Evolutionary conservation across 2,888 invertebrate genomes (phyloP), one percentile per base, ranked within the genome.

Genomic region (Lepeophtheirus nordmannii): DNA sequence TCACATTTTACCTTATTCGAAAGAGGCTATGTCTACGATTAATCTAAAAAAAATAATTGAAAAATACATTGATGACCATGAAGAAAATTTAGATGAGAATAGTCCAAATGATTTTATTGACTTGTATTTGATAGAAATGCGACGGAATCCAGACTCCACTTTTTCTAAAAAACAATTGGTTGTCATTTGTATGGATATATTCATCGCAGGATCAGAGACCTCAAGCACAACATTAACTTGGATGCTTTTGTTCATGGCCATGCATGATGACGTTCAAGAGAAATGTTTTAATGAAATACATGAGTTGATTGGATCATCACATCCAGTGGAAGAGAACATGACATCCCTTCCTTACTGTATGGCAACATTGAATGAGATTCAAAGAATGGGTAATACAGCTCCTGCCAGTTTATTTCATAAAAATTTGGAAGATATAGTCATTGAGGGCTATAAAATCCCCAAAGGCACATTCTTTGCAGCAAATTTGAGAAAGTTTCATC

Each of bases 201-300:
- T 63, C 63, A 10, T 56, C 3, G 63, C 63, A 20, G 63, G 63
- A 53, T 14, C 63, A 14, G 63, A 63, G 17, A 63, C 63, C 23
- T 30, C 63, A 14, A 63, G 63, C 10, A 63, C 63, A 14, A 63
- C 63, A 23, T 56, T 63, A 23, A 37, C 37, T 12, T 63, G 63
- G 63, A 38, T 23, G 23, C 22, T 63, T n/a, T 23, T 63, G 22
- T 53, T 20, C 22, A 53, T 63, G 56, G 56, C 53, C 10, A 12
- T 63, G 3, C 3, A 63, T 53, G 46, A 20, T 7, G 56, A 63
- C 11, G 23, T 63, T n/a, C 63, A 63, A 56, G 53, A 63, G 1
- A 63, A 63, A 17, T 63, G 63, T 37, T 53, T 46, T 22, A 8
- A 63, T 22, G 53, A 63, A 22, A 63, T 63, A 46, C 12, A 63